Evolutionary conservation across 2,888 invertebrate species (phyloP).

Genomic region (Acleris emargana): DNA sequence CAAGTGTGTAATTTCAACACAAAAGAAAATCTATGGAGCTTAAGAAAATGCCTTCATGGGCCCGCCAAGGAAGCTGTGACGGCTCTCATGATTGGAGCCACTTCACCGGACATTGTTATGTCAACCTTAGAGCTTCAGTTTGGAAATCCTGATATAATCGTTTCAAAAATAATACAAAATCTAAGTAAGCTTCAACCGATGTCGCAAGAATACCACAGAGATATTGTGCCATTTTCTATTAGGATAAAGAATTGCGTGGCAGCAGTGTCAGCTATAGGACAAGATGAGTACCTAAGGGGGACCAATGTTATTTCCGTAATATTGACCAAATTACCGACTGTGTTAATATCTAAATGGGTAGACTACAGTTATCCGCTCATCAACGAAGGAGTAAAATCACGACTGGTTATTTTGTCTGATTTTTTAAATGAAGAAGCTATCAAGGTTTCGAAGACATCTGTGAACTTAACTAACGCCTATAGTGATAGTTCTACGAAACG

Average conservation of each 20-base stretch:
- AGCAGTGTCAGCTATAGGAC: background rate
- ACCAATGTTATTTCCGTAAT: conserved; percentile 4
- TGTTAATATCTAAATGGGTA: conserved; percentile 11
- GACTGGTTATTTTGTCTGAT: conserved; percentile 1
- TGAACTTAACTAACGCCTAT: background rate
- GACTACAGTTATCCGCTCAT: conserved; percentile 11
- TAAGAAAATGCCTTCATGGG: conserved; percentile 43
- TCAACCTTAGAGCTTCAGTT: conserved; percentile 41
- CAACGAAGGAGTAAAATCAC: background rate
- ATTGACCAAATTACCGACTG: conserved; percentile 10
- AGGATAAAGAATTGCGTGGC: conserved; percentile 10
- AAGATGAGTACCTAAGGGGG: conserved; percentile 1
- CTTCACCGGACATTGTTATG: conserved; percentile 38
- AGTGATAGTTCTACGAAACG: background rate
- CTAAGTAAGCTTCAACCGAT: conserved; percentile 39
- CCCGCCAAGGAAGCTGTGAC: conserved; percentile 43
- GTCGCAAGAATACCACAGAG: conserved; percentile 18
- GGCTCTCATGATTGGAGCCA: conserved; percentile 38
- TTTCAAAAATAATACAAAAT: conserved; percentile 38
- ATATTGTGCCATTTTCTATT: conserved; percentile 5
- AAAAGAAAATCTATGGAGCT: conserved; percentile 43
- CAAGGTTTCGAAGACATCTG: conserved; percentile 1
- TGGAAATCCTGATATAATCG: conserved; percentile 43
- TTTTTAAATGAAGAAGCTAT: conserved; percentile 8
- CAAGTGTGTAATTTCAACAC: conserved; percentile 39